Base-by-base conservation (phyloP, 1,140 invertebrate genomes). In the Latrodectus geometricus region DNA sequence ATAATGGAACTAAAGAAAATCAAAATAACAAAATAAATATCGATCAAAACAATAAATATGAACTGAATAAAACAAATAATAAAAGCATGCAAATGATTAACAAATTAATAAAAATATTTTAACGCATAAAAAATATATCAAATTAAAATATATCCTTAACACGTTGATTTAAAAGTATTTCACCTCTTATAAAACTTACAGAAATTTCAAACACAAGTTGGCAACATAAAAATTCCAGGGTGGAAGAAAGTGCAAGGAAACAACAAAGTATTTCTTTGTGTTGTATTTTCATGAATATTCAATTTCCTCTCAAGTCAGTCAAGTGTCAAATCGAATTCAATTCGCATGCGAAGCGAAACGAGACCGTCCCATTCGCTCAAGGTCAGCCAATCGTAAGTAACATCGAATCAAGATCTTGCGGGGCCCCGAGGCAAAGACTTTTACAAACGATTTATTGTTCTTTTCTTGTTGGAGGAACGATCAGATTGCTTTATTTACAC, bases 281-380 rank as follows among this genome's bases (percentile, higher is more conserved):
- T 73, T 48, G 12, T 73, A 48, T 48, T 73, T 73, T 73, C 23
- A 73, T 73, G 54, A 77, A 65, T 77, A 65, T 77, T 77, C 56
- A 65, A 21, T 61, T 66, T 66, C 75, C 75, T 12, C 66, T 70
- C 66, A 80, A 70, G 68, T 80, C 78, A 80, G 48, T 80, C 78
- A 80, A 80, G 78, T 80, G 78, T 80, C 78, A 80, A 80, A 80
- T 80, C 78, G 65, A 80, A 80, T 70, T 80, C 77, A 79, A 79
- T 79, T 79, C 77, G 77, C 77, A 23, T 69, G 11, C 65, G 65
- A 79, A n/a, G 77, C 23, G 66, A 79, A 68, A 79, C 35, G 65
- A 14, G 77, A 68, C 61, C 65, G 77, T 21, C 77, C 77, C 66
- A 68, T 79, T 69, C 77, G n/a, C 49, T 61, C 77, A 79, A 79